Evolutionary conservation across 2,113 vertebrate species (phyloP), one percentile per base, ranked within the genome.

Genomic region (Hippopotamus amphibius): DNA sequence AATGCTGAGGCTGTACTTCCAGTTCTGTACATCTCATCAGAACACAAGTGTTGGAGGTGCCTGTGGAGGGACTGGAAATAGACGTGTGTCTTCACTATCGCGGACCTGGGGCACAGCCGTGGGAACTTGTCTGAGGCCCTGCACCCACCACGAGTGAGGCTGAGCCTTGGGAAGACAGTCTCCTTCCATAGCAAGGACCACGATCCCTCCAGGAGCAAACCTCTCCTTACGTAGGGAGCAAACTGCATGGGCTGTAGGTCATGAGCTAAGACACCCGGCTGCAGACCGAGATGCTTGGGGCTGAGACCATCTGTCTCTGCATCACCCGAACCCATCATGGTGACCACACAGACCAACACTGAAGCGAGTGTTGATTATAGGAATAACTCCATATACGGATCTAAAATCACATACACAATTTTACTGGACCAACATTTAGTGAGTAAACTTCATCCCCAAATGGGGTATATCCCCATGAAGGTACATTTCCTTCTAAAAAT

Each of bases 111-210:
- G 0, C 4, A 11, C 17, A 22, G 8, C 2, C 2, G 28, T 11
- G 12, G 46, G 48, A n/a, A 12, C 3, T 7, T 16, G 0, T 14
- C 28, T 11, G 41, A 66, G 30, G 21, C 7, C 14, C 72, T 7
- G 11, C 1, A 3, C n/a, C 16, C 48, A 13, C 9, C 53, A 0
- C 0, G 3, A 55, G 8, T 2, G 2, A 30, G 33, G n/a, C n/a
- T 65, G 21, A 8, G 2, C 5, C 71, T 85, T 9, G 14, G 41
- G 21, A 30, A 7, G 14, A 1, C 3, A 1, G 11, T 19, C 12
- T 46, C 8, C 33, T 13, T 63, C n/a, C 21, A 10, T 7, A 4
- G 3, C 8, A 7, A 41, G 41, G 77, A 15, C 53, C n/a, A 0
- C 19, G 9, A 0, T 2, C 7, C 3, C 15, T 65, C 28, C 55